A percentile compares a stretch with the other conserved stretches of the same genome.
phyloP scores from a whole-genome alignment of 1,140 invertebrate species.

The Vollenhovia emeryi region DNA sequence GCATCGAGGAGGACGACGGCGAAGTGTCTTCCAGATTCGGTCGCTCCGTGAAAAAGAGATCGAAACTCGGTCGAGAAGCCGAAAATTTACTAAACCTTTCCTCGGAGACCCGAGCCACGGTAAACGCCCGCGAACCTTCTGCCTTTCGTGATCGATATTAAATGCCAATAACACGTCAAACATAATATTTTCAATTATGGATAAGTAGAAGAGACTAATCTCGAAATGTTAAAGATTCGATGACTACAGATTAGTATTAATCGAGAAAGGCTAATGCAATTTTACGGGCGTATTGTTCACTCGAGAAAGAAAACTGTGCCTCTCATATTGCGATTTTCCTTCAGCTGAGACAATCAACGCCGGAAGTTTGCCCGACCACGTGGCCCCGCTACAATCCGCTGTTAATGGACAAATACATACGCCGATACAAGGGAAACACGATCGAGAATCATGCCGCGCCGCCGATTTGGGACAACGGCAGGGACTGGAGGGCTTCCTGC shows the following conservation, averaged over 20 bases:
- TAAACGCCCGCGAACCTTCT: conserved; percentile 42
- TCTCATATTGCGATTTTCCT: not conserved
- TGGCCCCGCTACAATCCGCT: conserved; percentile 76
- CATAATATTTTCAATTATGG: not conserved
- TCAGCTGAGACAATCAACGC: conserved; percentile 73
- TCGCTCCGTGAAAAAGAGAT: conserved; percentile 76
- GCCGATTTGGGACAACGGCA: conserved; percentile 87
- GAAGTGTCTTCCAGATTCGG: conserved; percentile 74
- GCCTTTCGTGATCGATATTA: not conserved
- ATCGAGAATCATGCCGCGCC: conserved; percentile 63
- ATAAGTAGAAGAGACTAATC: not conserved
- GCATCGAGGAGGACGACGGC: conserved; percentile 76
- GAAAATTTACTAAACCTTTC: conserved; percentile 77
- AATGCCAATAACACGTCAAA: not conserved
- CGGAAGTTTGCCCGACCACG: conserved; percentile 67
- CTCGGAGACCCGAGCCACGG: conserved; percentile 74
- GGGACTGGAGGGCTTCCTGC: conserved; percentile 86
- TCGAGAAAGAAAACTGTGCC: not conserved
- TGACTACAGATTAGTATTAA: not conserved
- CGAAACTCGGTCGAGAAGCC: conserved; percentile 73
- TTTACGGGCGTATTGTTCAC: not conserved
- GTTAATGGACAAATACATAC: conserved; percentile 74
- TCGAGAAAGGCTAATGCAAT: not conserved
- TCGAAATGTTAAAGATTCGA: not conserved
- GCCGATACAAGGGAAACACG: conserved; percentile 71